Evolutionary conservation across 2,888 invertebrate species (phyloP).

Genomic region (Clunio marinus): DNA sequence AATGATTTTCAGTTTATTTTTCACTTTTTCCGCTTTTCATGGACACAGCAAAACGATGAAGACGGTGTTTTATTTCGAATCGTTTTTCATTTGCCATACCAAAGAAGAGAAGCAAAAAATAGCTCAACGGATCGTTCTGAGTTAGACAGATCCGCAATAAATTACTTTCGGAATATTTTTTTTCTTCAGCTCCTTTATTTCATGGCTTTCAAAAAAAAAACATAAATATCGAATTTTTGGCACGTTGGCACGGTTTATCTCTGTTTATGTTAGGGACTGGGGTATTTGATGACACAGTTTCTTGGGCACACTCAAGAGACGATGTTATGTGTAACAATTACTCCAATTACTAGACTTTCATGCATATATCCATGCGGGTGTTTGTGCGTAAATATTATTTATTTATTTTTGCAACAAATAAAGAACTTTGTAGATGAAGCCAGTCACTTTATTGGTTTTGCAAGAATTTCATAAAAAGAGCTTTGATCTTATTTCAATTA

Average conservation of each 20-base stretch:
- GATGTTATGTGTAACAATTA: too few species aligned
- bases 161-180: not conserved
- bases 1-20: not conserved
- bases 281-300: too few species aligned
- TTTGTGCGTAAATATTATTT: too few species aligned
- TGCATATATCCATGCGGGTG: too few species aligned
- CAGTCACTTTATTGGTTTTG: too few species aligned
- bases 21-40: not conserved
- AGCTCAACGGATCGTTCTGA: not conserved
- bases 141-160: not conserved
- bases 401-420: too few species aligned
- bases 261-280: too few species aligned
- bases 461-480: too few species aligned
- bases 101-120: not conserved
- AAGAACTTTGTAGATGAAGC: too few species aligned
- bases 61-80: not conserved
- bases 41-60: not conserved
- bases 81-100: conserved; percentile 8
- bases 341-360: too few species aligned
- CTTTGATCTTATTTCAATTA: not conserved
- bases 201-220: too few species aligned
- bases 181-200: not conserved
- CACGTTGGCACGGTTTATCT: not conserved
- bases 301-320: too few species aligned
- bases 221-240: conserved; percentile 33